Conservation (phyloP, 2,797 vertebrate genomes). For the Threskiornis aethiopicus region DNA sequence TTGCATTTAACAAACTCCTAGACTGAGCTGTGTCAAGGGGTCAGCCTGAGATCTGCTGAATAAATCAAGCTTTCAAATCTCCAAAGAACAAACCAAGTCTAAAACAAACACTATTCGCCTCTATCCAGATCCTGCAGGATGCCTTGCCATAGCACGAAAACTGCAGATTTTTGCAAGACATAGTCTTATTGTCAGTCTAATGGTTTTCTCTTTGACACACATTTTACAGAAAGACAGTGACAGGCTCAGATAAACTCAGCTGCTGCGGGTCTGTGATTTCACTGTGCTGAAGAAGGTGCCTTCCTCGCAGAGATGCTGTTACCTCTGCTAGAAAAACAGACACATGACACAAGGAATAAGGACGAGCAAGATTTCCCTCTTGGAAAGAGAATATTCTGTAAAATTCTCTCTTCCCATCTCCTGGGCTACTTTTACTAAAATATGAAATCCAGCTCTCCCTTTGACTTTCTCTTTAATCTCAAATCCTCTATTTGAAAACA, state of each 20-base stretch:
- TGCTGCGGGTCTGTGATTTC: neutral
- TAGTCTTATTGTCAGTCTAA: neutral
- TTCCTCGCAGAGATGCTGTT: neutral
- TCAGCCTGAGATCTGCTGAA: neutral
- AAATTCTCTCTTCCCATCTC: neutral
- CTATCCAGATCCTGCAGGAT: neutral
- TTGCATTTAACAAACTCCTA: neutral
- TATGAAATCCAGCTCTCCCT: neutral
- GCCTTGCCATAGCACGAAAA: neutral
- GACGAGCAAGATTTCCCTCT: neutral
- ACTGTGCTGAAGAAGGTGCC: neutral
- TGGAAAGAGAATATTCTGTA: neutral
- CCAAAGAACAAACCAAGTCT: neutral
- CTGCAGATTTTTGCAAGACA: neutral
- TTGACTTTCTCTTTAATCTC: neutral
- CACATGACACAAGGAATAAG: neutral
- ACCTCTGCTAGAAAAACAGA: neutral
- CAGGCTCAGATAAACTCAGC: neutral
- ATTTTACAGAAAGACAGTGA: neutral
- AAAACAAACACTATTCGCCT: neutral
- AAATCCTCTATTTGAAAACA: neutral
- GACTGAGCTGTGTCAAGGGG: neutral
- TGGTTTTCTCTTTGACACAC: neutral
- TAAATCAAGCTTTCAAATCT: neutral
- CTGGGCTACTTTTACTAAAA: neutral